Base-by-base conservation (phyloP, 2,797 vertebrate genomes). In the Cygnus olor region DNA sequence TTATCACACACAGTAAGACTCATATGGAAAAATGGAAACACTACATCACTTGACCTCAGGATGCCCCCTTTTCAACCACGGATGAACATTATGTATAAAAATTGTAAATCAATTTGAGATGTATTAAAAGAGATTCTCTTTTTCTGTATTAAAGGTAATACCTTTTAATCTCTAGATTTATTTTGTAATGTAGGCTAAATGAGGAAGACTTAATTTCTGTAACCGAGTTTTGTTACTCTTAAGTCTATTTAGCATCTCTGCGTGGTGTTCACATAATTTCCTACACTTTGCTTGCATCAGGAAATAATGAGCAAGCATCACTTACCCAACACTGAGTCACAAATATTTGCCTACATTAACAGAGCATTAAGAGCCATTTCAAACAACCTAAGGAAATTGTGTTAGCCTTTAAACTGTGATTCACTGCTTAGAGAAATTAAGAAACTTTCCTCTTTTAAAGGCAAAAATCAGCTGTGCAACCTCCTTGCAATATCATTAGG, bases 11-110 rank as follows among this genome's bases (percentile, higher is more conserved):
- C 96, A 96, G 98, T 96, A 98, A 98, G 98, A 96, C 98, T 98
- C 98, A 96, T 97, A 98, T 97, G 98, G 98, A 98, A 98, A 98
- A 98, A 98, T 98, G 98, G 98, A 98, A 98, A 98, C 98, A 98
- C 98, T 98, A 98, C 98, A 99, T 99, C 98, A 98, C 98, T 97
- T 99, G 99, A 99, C 99, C 98, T 98, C 53, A 72, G 97, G 95
- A 96, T 98, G 98, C 98, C 98, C 98, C 98, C 97, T 95, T 95
- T 97, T 97, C 97, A 98, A 98, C 97, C 97, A 85, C 97, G 98
- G 97, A 98, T 97, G 96, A 96, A 96, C 96, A 97, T 94, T 97
- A 97, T 97, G 97, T 97, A 98, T 96, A 98, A 97, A 98, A 98
- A 97, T 73, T 97, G 97, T 98, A 98, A 98, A 98, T 98, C 97